A percentile compares a stretch with the other conserved stretches of the same genome.
These are phyloP conservation scores for Pocota personata DNA, from an alignment of 2,888 invertebrate species.

Conservation along the genomic window DNA sequence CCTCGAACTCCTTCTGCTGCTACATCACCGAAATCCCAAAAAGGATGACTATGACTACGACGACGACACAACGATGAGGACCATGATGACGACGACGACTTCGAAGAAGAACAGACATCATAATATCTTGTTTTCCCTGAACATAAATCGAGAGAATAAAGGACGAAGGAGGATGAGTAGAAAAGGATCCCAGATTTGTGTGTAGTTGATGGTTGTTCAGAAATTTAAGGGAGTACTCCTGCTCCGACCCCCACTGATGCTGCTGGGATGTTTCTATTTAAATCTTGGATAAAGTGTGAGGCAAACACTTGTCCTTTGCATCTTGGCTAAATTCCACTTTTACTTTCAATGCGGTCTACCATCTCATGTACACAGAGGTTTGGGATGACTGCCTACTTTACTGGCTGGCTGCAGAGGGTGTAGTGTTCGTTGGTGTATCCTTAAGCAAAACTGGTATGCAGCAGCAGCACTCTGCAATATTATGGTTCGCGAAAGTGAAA, in stretches of 20 bases:
- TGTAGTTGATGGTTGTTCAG: slow-evolving; percentile 66
- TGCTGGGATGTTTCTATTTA: slow-evolving; percentile 66
- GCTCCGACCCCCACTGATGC: not conserved
- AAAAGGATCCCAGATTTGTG: slow-evolving; percentile 60
- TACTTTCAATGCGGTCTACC: slow-evolving; percentile 71
- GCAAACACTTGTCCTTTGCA: slow-evolving; percentile 68
- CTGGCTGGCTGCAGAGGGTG: slow-evolving; percentile 9
- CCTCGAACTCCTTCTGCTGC: slow-evolving; percentile 35
- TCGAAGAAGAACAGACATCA: slow-evolving; percentile 69
- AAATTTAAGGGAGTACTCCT: slow-evolving; percentile 54
- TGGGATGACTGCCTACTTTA: slow-evolving; percentile 44
- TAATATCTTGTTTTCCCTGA: slow-evolving; percentile 74
- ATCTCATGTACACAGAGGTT: slow-evolving; percentile 47
- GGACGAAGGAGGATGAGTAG: slow-evolving; percentile 23
- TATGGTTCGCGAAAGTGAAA: slow-evolving; percentile 68
- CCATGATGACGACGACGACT: slow-evolving; percentile 70
- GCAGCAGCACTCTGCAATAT: slow-evolving; percentile 41
- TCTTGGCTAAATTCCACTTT: slow-evolving; percentile 70
- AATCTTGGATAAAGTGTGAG: slow-evolving; percentile 66
- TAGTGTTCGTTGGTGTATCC: slow-evolving; percentile 35
- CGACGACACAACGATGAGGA: slow-evolving; percentile 44
- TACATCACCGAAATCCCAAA: slow-evolving; percentile 52
- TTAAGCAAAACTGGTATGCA: slow-evolving; percentile 65
- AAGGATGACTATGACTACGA: slow-evolving; percentile 61
- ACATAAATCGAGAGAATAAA: slow-evolving; percentile 55